These are phyloP conservation scores for Lethrus apterus DNA, from an alignment of 1,140 invertebrate species.

Conservation along the genomic window DNA sequence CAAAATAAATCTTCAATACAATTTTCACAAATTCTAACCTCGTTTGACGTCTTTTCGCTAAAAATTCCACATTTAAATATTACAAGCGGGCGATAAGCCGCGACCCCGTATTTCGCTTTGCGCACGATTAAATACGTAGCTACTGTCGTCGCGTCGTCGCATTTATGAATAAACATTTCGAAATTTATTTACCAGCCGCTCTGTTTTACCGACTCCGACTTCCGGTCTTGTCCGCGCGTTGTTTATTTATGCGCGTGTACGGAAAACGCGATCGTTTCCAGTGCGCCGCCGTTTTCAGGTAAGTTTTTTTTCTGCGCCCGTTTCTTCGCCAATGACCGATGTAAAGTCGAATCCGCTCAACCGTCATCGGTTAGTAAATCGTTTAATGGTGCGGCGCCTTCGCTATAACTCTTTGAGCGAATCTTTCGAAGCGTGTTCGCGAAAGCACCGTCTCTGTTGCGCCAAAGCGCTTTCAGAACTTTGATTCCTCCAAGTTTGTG, in stretches of 20 bases:
- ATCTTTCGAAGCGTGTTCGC: constrained; percentile 6
- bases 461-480: constrained; percentile 15
- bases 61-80: constrained; percentile 3
- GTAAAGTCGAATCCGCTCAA: not conserved
- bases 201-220: constrained; percentile 24
- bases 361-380: not conserved
- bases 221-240: constrained; percentile 31
- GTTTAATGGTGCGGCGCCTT: not conserved
- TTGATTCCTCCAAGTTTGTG: constrained; percentile 11
- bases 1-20: constrained; percentile 1
- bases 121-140: constrained; percentile 30
- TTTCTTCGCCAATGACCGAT: not conserved
- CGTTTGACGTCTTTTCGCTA: too few species aligned
- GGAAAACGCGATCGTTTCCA: constrained; percentile 9
- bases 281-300: too few species aligned
- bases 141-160: too few species aligned
- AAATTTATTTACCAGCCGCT: constrained; percentile 31
- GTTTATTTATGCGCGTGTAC: constrained; percentile 30
- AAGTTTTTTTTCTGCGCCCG: not conserved
- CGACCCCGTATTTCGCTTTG: too few species aligned
- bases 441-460: constrained; percentile 15
- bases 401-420: not conserved
- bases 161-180: constrained; percentile 38
- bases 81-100: not conserved
- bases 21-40: too few species aligned